A percentile compares a stretch with the other conserved stretches of the same genome.
These are phyloP conservation scores for Raja brachyura DNA, from an alignment of 2,113 vertebrate genomes.

Conservation along the genomic window DNA sequence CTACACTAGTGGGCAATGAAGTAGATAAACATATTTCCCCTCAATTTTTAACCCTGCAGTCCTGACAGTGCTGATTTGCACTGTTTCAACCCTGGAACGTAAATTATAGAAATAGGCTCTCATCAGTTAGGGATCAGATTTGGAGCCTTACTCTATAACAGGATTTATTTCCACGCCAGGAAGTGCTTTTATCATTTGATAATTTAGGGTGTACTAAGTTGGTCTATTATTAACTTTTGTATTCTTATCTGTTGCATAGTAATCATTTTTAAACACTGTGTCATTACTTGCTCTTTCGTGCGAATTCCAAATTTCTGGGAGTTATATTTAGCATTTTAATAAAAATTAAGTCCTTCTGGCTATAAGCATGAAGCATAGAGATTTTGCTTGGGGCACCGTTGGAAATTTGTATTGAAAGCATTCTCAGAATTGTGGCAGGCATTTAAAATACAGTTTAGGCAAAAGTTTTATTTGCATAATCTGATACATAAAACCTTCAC, in stretches of 20 bases:
- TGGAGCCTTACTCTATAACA: background rate
- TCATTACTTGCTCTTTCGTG: background rate
- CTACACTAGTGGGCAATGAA: background rate
- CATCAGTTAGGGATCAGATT: background rate
- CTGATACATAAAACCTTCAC: background rate
- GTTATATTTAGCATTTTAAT: background rate
- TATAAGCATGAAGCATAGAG: background rate
- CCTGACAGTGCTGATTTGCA: background rate
- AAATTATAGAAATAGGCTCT: background rate
- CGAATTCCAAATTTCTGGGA: background rate
- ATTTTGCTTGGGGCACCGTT: background rate
- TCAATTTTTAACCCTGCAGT: background rate
- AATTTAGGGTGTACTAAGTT: background rate
- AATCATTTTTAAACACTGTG: background rate
- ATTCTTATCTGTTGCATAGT: background rate
- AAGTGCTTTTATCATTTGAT: background rate
- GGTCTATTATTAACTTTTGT: background rate
- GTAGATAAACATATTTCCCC: background rate
- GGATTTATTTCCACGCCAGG: background rate
- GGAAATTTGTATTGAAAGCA: background rate
- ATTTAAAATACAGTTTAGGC: too few species aligned
- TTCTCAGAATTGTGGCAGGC: background rate
- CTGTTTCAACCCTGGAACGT: background rate
- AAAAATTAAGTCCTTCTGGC: background rate
- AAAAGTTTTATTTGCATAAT: background rate